Evolutionary conservation across 2,113 vertebrate genomes (phyloP).

Genomic region (Microtus oregoni): DNA sequence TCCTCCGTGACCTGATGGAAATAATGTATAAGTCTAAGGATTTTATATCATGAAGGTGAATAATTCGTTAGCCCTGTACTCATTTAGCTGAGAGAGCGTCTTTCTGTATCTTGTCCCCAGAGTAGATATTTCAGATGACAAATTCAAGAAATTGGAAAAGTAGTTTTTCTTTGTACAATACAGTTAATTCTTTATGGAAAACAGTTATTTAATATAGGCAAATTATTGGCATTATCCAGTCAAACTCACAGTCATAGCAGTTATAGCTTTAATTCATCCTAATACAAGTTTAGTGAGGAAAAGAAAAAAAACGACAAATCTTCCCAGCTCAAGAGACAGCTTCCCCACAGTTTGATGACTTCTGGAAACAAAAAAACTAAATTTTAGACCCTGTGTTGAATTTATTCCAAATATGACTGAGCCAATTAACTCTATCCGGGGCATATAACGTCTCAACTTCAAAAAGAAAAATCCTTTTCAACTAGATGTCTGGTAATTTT

Average conservation of each 20-base stretch:
- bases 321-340: neutral
- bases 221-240: neutral
- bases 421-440: conserved; percentile 42
- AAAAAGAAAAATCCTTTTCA: conserved; percentile 60
- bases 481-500: conserved; percentile 65
- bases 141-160: neutral
- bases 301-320: neutral
- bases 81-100: neutral
- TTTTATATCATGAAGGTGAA: neutral
- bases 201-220: neutral
- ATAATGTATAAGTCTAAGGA: neutral
- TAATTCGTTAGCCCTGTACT: neutral
- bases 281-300: neutral
- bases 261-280: neutral
- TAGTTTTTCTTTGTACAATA: neutral
- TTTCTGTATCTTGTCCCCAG: neutral
- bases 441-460: conserved; percentile 24
- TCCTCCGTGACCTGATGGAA: too few species aligned
- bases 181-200: conserved; percentile 10
- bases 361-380: conserved; percentile 45
- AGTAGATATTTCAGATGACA: conserved; percentile 26
- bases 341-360: conserved; percentile 4
- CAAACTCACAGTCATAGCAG: neutral
- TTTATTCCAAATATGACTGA: conserved; percentile 59
- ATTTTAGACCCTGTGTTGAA: conserved; percentile 36